Base-by-base conservation (phyloP, 2,888 invertebrate species). In the Polydrusus cervinus region DNA sequence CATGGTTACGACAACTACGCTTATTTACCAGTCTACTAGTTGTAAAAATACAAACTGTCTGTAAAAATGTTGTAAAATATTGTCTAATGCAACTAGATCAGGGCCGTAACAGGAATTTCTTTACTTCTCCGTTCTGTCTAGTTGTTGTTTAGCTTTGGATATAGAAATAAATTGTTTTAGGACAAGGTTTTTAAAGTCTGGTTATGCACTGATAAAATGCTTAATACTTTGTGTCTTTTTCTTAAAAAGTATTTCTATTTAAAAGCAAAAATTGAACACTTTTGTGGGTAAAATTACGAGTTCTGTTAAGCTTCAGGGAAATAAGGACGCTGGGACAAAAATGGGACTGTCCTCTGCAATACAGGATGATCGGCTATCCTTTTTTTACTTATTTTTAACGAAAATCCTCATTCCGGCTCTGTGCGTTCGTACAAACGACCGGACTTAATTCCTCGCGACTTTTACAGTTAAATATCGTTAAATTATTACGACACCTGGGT, bases 61-160 rank as follows among this genome's bases (percentile, higher is more conserved):
- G 72, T 72, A 76, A 76, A 76, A 76, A 75, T 67, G 57, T 61
- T 11, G 71, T 75, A 71, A 75, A 73, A 64, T 73, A 76, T 76
- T 69, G 72, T 76, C 64, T 76, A 72, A 75, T 71, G 75, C 75
- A 67, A 67, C 60, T 60, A 60, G 51, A 71, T 65, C 71, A 71
- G 71, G 64, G 25, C 67, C 25, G 67, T 55, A 43, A 30, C 40
- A 34, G 40, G 38, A 18, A 9, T 8, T 57, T 49, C 13, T 51
- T 18, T 1, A 43, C n/a, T 43, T 43, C 1, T 43, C 13, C 13
- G 8, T 43, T 43, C n/a, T 43, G 25, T 25, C 3, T 25, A n/a
- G n/a, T n/a, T n/a, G n/a, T n/a, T n/a, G n/a, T 25, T 25, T 25
- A 1, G 25, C 1, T 25, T 25, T 25, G 5, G 6, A 43, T n/a